Evolutionary conservation across 2,113 vertebrate species (phyloP).

Genomic region (Pogona vitticeps): DNA sequence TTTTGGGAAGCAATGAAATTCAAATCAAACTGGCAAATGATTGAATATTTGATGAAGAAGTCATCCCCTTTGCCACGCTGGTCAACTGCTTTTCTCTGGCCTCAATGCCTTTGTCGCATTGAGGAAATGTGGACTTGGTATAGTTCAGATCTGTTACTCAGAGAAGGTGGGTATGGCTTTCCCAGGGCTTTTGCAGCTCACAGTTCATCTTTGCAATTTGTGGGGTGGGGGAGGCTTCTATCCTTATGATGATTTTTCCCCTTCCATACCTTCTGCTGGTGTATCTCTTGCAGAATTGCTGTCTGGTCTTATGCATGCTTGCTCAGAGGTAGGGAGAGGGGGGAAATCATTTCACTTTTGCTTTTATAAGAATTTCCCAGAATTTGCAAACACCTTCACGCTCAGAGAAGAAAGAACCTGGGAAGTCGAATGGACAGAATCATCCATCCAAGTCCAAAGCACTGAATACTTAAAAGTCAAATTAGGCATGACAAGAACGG

Average conservation of each 20-base stretch:
- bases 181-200: not conserved
- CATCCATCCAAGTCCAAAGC: too few species aligned
- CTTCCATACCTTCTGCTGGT: constrained; percentile 55
- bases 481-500: too few species aligned
- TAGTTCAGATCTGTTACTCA: not conserved
- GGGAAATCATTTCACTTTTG: not conserved
- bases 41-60: constrained; percentile 47
- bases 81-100: constrained; percentile 22
- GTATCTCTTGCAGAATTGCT: constrained; percentile 3
- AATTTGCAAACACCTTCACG: too few species aligned
- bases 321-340: too few species aligned
- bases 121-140: not conserved
- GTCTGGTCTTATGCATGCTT: not conserved
- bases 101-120: too few species aligned
- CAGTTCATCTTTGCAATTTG: not conserved
- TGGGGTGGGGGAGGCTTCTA: too few species aligned
- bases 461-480: too few species aligned
- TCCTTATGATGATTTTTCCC: constrained; percentile 51
- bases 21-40: constrained; percentile 76
- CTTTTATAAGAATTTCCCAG: too few species aligned
- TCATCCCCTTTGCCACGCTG: constrained; percentile 5
- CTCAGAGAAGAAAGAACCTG: too few species aligned
- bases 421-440: too few species aligned
- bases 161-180: not conserved
- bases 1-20: constrained; percentile 76